Percentiles rank a stretch among this genome's conserved stretches.
These are phyloP conservation scores for Alcis repandata DNA, from an alignment of 2,888 invertebrate species.

Conservation along the genomic window DNA sequence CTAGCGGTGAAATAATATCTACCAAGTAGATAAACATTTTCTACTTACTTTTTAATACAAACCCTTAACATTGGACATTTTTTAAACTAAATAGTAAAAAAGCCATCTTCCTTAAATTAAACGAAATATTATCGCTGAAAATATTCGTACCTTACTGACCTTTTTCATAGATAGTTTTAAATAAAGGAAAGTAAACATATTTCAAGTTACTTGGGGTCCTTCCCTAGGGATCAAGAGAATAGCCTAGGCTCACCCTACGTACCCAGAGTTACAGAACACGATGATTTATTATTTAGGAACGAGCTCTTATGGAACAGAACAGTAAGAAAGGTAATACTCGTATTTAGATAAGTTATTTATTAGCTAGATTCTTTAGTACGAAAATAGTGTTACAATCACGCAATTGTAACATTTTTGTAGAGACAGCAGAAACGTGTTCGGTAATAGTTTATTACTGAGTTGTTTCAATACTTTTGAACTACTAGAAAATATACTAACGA, in stretches of 20 bases:
- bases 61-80: no score
- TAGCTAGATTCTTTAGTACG: neutral
- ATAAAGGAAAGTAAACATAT: slow-evolving; percentile 7
- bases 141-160: neutral
- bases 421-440: no score
- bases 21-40: no score
- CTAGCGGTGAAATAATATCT: no score
- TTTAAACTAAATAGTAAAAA: no score
- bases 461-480: no score
- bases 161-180: neutral
- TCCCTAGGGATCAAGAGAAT: slow-evolving; percentile 14
- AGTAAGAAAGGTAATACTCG: neutral
- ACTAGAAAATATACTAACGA: no score
- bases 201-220: slow-evolving; percentile 1
- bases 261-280: neutral
- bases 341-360: slow-evolving; percentile 14
- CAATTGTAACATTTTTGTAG: neutral
- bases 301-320: neutral
- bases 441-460: no score
- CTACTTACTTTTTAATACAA: no score
- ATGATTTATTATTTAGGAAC: slow-evolving; percentile 15
- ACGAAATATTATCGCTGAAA: neutral
- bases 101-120: neutral
- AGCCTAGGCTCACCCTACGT: neutral
- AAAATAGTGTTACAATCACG: neutral